Evolutionary conservation across 2,797 vertebrate species (phyloP), one percentile per base, ranked within the genome.

Genomic region (Sebastes trivittatus): DNA sequence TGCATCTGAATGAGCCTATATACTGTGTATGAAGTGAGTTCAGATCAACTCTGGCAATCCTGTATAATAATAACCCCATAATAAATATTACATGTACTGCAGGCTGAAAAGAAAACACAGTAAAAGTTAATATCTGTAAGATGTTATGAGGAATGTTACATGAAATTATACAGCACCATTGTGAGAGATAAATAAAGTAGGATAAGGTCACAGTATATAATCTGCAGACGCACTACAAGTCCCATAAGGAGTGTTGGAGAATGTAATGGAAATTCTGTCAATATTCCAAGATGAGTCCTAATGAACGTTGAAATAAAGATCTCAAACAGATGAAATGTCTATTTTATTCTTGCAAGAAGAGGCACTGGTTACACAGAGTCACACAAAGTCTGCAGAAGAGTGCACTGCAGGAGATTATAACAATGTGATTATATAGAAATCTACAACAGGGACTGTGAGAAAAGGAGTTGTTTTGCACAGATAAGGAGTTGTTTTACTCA

Each of bases 121-220:
- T 27, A 75, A 64, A 71, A 56, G 14, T 36, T 66, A 9, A 82
- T 30, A 22, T 42, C 4, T 25, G 14, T 11, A 25, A 32, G 11
- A 25, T 32, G 2, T 49, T n/a, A 42, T 11, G 42, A 5, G 30
- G 11, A 30, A 68, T 38, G 23, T 68, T 55, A 2, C 7, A 36
- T 11, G 52, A 46, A 60, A 29, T 54, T 60, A 16, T 36, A 75
- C 27, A 9, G 74, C 46, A 67, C 60, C 36, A 56, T 46, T 32
- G 36, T 14, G 23, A 22, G 42, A 72, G 46, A 80, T 78, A 63
- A 80, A 84, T 79, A 76, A 78, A 77, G 65, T 59, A 14, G 46
- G 62, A 80, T 62, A 80, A 66, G 68, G 46, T 84, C 70, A 64
- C 25, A 11, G 14, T 58, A 61, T 29, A 61, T 34, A 27, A 60